A percentile compares a stretch with the other conserved stretches of the same genome.
Evolutionary conservation across 1,140 invertebrate species (phyloP).

Genomic region (Drosophila kanapiae): DNA sequence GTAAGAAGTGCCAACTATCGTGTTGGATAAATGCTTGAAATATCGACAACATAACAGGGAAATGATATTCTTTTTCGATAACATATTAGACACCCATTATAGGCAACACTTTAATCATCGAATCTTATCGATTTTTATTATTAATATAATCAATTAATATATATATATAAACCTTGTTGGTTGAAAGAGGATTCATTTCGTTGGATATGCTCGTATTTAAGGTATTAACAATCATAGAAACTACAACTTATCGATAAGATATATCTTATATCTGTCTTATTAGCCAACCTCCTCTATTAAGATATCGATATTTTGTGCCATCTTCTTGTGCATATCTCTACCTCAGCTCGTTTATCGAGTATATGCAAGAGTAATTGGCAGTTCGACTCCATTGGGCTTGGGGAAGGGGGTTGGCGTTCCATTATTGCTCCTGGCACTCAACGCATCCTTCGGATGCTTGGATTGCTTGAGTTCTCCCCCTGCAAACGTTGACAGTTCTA

Average conservation of each 20-base stretch:
- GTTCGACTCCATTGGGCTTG: constrained; percentile 41
- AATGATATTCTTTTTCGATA: not conserved
- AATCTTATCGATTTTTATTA: not conserved
- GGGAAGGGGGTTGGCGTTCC: not conserved
- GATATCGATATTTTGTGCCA: not conserved
- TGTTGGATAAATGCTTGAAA: too few species aligned
- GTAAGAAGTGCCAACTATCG: not conserved
- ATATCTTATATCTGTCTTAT: not conserved
- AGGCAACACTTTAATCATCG: not conserved
- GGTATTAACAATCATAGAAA: too few species aligned
- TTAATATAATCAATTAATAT: not conserved
- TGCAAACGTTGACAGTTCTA: constrained; percentile 59
- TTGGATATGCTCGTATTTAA: not conserved
- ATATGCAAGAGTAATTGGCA: constrained; percentile 80
- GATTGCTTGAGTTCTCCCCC: constrained; percentile 44
- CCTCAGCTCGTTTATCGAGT: not conserved
- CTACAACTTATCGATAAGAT: too few species aligned
- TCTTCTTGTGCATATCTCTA: not conserved
- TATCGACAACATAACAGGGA: not conserved
- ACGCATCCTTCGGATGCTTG: constrained; percentile 32
- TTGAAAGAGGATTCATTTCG: too few species aligned
- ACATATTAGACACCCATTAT: not conserved
- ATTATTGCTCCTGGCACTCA: constrained; percentile 19
- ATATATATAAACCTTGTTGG: too few species aligned
- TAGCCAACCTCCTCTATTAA: not conserved